phyloP scores from a whole-genome alignment of 2,113 vertebrate species.

The Neodon shergylaensis region DNA sequence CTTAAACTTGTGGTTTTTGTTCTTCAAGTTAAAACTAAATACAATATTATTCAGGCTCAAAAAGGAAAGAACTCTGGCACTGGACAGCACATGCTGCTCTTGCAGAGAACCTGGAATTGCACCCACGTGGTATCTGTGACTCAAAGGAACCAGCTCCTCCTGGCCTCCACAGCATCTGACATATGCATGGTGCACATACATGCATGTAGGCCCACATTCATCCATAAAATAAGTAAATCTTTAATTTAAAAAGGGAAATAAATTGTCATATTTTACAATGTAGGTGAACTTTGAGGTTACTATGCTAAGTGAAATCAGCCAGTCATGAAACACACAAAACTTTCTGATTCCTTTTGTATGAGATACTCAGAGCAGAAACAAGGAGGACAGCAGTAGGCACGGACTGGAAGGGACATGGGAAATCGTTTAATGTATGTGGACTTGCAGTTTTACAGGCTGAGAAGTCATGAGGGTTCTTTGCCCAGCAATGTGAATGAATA shows the following conservation, averaged over 20 bases:
- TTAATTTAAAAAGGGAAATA: neutral
- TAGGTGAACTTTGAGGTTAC: neutral
- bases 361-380: neutral
- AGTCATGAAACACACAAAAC: neutral
- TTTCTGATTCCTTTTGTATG: neutral
- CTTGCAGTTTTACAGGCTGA: neutral
- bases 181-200: no score
- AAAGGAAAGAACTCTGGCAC: neutral
- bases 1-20: conserved; percentile 20
- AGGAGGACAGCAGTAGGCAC: neutral
- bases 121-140: neutral
- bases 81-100: neutral
- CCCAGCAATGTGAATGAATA: neutral
- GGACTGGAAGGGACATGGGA: neutral
- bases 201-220: neutral
- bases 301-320: neutral
- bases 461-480: neutral
- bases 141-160: neutral
- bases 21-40: conserved; percentile 8
- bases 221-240: neutral
- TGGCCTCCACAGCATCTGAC: neutral
- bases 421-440: neutral
- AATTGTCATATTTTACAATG: neutral
- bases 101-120: neutral
- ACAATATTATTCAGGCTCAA: neutral